Conservation (phyloP, 2,113 vertebrate species). For the Sinocyclocheilus anshuiensis region DNA sequence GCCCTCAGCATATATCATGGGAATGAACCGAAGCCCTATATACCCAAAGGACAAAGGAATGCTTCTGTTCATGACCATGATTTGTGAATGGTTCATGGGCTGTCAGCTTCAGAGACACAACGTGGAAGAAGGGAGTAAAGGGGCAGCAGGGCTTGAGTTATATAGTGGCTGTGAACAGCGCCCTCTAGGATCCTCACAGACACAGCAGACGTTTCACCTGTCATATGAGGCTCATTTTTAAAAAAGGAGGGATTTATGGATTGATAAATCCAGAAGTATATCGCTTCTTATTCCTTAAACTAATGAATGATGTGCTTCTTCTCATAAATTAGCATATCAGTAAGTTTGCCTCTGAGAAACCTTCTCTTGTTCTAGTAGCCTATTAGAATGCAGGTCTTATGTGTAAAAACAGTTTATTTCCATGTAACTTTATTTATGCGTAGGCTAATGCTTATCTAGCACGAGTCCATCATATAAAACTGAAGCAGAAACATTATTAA, state of each 20-base stretch:
- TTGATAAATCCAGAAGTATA: neutral
- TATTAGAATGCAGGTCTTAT: neutral
- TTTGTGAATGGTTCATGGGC: slow-evolving; percentile 69
- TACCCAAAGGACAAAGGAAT: slow-evolving; percentile 79
- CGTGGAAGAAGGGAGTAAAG: slow-evolving; percentile 40
- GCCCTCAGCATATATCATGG: slow-evolving; percentile 74
- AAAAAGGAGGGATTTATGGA: neutral
- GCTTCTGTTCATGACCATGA: slow-evolving; percentile 78
- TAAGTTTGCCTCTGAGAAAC: neutral
- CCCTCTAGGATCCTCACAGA: slow-evolving; percentile 15
- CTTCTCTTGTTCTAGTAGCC: neutral
- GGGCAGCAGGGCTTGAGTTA: neutral
- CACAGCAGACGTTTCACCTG: neutral
- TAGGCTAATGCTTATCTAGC: neutral
- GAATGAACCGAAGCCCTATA: slow-evolving; percentile 69
- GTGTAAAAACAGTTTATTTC: neutral
- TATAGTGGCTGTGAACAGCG: neutral
- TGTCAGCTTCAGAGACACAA: slow-evolving; percentile 56
- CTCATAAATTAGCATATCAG: neutral
- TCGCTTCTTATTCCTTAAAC: neutral
- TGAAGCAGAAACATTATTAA: neutral
- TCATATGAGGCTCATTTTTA: neutral
- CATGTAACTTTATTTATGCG: neutral
- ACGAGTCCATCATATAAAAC: neutral
- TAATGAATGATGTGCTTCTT: neutral